These are phyloP conservation scores for Linnaemya vulpina DNA, from an alignment of 2,888 invertebrate genomes.

Conservation along the genomic window DNA sequence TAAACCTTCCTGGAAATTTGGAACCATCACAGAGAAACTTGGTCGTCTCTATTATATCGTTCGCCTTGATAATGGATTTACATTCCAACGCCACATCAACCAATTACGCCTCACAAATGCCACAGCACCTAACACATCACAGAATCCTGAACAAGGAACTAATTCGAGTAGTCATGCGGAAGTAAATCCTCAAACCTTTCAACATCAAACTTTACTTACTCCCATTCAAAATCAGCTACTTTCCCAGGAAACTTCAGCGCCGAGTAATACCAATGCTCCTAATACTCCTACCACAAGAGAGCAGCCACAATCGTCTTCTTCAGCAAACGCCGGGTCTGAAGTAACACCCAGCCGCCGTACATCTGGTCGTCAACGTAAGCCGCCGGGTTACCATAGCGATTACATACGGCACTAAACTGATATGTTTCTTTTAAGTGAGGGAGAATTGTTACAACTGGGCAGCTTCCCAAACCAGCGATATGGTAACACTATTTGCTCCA, in stretches of 20 bases:
- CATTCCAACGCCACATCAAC: conserved; percentile 2
- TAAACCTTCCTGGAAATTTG: conserved; percentile 8
- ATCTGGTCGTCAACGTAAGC: neutral
- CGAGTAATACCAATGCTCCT: neutral
- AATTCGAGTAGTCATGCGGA: too few species aligned
- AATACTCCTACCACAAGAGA: neutral
- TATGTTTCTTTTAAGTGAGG: neutral
- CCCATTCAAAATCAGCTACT: neutral
- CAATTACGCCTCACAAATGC: neutral
- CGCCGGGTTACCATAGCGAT: neutral
- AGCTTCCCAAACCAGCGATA: too few species aligned
- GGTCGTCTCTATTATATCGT: conserved; percentile 4
- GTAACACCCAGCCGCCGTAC: neutral
- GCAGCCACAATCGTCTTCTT: neutral
- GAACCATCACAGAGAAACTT: neutral
- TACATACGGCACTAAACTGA: neutral
- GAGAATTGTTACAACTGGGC: neutral
- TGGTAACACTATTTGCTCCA: too few species aligned
- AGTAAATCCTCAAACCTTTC: too few species aligned
- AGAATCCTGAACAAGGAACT: too few species aligned
- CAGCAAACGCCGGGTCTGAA: neutral
- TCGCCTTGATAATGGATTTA: neutral
- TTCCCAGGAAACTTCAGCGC: neutral
- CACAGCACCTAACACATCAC: neutral
- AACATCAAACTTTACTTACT: too few species aligned